Conservation (phyloP, 2,888 invertebrate species). For the Himalopsyche kuldschensis region DNA sequence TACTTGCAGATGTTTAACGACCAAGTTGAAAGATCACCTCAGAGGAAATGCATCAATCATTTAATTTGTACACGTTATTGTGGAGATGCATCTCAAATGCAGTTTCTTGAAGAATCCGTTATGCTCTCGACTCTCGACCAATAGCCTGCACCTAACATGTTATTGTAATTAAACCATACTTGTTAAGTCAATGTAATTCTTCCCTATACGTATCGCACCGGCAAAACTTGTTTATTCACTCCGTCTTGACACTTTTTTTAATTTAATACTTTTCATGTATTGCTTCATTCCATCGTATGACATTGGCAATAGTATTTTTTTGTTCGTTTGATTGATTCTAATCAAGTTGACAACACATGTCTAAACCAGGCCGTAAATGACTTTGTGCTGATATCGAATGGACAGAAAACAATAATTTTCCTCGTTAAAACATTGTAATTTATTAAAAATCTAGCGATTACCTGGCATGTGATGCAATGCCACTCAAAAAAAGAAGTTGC, state of each 20-base stretch:
- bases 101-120: constrained; percentile 10
- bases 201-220: background rate
- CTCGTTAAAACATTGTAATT: no score
- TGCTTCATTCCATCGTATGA: background rate
- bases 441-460: no score
- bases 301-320: background rate
- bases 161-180: constrained; percentile 26
- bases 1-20: background rate
- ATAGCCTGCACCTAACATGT: constrained; percentile 24
- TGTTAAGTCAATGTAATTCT: constrained; percentile 19
- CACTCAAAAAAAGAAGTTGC: no score
- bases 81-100: background rate
- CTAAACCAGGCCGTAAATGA: background rate
- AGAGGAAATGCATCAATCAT: background rate
- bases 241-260: background rate
- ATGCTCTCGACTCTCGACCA: background rate
- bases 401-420: no score
- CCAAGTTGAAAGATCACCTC: background rate
- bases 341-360: background rate
- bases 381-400: background rate
- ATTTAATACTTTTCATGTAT: background rate
- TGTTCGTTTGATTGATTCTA: background rate
- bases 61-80: background rate
- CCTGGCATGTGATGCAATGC: no score
- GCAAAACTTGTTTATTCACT: background rate